Base-by-base conservation (phyloP, 1,140 invertebrate genomes). In the Ceratosolen solmsi region DNA sequence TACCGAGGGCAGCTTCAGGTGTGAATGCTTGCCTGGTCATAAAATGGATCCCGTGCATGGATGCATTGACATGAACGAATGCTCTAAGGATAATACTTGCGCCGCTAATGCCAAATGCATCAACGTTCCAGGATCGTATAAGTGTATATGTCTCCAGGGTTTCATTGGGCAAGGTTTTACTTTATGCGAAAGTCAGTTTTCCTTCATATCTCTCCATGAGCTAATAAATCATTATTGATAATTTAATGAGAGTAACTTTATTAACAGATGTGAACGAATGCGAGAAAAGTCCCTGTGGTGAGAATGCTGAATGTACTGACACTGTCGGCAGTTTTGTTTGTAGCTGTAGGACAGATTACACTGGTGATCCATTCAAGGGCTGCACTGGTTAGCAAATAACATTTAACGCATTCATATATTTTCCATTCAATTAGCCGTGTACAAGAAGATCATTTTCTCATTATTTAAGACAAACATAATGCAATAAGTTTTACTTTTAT, bases 181-280 rank as follows among this genome's bases (percentile, higher is more conserved):
- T 33, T 92, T 94, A 87, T 95, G 95, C 92, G 94, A 96, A 93
- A 97, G 96, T 96, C 94, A 96, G 94, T 94, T 92, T 84, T 81
- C 82, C 71, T 81, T 82, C 75, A 65, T 82, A 82, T 80, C 72
- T 38, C 22, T 30, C 60, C 15, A 33, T n/a, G 27, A 46, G 1
- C 25, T 30, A 36, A 68, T 68, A 38, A 20, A 72, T 30, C 22
- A 72, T 83, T 80, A 83, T 38, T 60, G 30, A 75, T 84, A 84
- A 82, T 71, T n/a, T 76, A 82, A 82, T 87, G 85, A 60, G 1
- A 25, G 89, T 89, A 86, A 89, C 84, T 87, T 85, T 77, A 82
- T 90, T 89, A 89, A 91, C 92, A 97, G 96, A 97, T 94, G 93
- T 97, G 91, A 96, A 98, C 93, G 96, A 97, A 93, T 97, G 96